Conservation (phyloP, 2,797 vertebrate species). For the Chelon labrosus region DNA sequence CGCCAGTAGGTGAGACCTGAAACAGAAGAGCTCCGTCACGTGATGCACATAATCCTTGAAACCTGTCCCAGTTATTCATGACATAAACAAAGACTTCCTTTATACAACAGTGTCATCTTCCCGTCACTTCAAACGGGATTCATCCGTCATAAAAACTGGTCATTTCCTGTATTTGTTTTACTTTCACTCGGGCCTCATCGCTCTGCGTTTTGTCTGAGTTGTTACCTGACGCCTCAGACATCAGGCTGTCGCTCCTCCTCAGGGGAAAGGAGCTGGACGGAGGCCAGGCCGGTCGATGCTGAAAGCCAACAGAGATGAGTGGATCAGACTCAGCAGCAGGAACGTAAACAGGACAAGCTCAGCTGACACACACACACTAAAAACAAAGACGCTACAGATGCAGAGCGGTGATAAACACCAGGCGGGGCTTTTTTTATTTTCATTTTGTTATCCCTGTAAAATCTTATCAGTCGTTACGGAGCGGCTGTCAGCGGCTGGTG, state of each 20-base stretch:
- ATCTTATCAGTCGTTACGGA: neutral
- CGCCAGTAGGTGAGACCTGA: conserved; percentile 94
- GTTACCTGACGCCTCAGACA: conserved; percentile 92
- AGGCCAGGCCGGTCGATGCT: conserved; percentile 79
- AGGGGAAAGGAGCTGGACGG: conserved; percentile 84
- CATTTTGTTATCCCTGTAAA: neutral
- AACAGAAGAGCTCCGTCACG: neutral
- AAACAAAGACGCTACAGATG: conserved; percentile 17
- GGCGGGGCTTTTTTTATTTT: neutral
- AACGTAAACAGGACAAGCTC: conserved; percentile 10
- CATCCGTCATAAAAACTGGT: neutral
- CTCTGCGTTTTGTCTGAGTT: conserved; percentile 9
- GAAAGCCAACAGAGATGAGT: conserved; percentile 64
- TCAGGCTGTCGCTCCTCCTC: conserved; percentile 87
- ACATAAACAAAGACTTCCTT: too few relatives aligned
- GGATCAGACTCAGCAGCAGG: conserved; percentile 31
- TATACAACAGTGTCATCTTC: too few relatives aligned
- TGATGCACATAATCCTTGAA: too few relatives aligned
- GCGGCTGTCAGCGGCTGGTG: neutral
- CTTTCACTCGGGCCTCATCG: neutral
- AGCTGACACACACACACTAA: conserved; percentile 12
- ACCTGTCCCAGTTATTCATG: too few relatives aligned
- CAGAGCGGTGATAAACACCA: neutral
- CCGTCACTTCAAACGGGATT: too few relatives aligned
- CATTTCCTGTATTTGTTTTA: neutral